phyloP scores from a whole-genome alignment of 2,113 vertebrate species.

The Pterocles orientalis region DNA sequence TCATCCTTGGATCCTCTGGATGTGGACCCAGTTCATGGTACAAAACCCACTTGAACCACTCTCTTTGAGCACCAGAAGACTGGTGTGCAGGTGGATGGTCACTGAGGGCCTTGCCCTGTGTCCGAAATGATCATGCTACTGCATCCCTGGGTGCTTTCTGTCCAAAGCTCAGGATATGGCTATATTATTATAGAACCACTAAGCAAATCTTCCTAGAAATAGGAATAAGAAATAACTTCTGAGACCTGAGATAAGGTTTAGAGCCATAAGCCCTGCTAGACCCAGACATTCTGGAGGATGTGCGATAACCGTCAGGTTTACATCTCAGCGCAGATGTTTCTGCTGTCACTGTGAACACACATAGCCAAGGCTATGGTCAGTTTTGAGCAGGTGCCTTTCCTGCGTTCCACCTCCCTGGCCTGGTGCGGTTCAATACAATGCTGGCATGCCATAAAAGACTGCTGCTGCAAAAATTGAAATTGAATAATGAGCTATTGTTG shows the following conservation, averaged over 20 bases:
- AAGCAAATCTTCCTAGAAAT: background rate
- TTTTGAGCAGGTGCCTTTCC: slow-evolving; percentile 59
- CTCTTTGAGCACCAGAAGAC: background rate
- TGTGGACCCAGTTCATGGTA: background rate
- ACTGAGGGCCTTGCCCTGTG: background rate
- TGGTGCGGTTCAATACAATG: background rate
- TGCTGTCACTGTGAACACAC: background rate
- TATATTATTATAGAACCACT: background rate
- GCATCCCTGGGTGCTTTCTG: rapidly evolving
- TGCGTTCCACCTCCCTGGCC: background rate
- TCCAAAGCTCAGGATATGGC: background rate
- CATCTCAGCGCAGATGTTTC: background rate
- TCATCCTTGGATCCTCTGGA: background rate
- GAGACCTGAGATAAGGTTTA: background rate
- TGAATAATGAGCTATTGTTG: slow-evolving; percentile 55
- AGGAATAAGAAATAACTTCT: background rate
- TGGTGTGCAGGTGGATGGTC: background rate
- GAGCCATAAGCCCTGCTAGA: background rate
- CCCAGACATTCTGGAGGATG: background rate
- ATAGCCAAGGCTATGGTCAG: background rate
- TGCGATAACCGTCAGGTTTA: slow-evolving; percentile 9
- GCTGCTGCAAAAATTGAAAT: background rate
- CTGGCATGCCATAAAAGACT: slow-evolving; percentile 36
- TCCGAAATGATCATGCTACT: background rate
- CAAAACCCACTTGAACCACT: background rate